Base-by-base conservation (phyloP, 92 coral and sea anemone genomes). In the Epizoanthus fatuus region DNA sequence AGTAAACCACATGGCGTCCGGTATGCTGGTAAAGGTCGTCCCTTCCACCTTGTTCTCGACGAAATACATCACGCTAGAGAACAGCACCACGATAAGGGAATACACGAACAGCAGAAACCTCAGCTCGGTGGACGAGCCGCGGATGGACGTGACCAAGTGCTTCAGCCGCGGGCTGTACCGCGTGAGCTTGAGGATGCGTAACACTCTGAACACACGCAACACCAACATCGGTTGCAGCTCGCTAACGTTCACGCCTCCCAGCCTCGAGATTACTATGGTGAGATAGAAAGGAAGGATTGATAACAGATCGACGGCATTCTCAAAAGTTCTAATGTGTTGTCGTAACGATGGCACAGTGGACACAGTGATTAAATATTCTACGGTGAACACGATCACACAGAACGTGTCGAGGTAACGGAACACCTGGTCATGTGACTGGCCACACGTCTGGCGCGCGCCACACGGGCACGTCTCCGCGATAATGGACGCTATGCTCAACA, bases 1-100 rank as follows among this genome's bases (percentile, higher is more conserved):
- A 19, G 85, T 49, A 19, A 67, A 86, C 89, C 89, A 86, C 84
- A 77, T 86, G 42, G 89, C 89, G 37, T 63, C 84, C 11, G 84
- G 89, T 19, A 86, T 86, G 76, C 89, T 86, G 12, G 29, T 20
- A 66, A 86, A 86, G 5, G 35, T 47, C 7, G 89, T 76, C 14
- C 57, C 40, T 1, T 44, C 64, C 54, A 45, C 86, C 29, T 47
- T 22, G n/a, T 67, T 81, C 47, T 81, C 86, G 75, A 81, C n/a
- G 65, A 66, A 81, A 32, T 63, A 81, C 39, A 81, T 22, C 5
- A 81, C 56, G 13, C 77, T 81, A 8, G 86, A 81, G 65, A 81
- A 37, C 60, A 81, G 29, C 14, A 81, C 76, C 16, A 81, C 45
- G 4, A 75, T 81, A 14, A 81, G 76, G 5, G 77, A 65, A 42